phyloP scores from a whole-genome alignment of 2,888 invertebrate species.

The Apamea anceps region DNA sequence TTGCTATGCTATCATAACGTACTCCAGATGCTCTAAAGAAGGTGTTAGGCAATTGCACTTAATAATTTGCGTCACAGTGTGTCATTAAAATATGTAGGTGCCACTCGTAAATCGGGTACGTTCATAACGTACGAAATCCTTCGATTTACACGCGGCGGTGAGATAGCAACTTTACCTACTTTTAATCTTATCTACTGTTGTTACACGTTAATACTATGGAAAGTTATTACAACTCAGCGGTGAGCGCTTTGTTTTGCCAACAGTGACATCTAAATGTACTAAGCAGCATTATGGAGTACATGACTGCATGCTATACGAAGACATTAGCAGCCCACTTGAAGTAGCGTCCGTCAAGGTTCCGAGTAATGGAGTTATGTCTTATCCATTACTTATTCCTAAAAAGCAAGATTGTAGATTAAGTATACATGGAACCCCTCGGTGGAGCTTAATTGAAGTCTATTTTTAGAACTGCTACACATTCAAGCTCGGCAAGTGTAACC shows the following conservation, averaged over 20 bases:
- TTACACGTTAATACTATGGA: conserved; percentile 31
- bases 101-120: conserved; percentile 10
- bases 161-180: conserved; percentile 37
- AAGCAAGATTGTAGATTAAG: neutral
- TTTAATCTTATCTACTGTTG: conserved; percentile 51
- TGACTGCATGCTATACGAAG: neutral
- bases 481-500: conserved; percentile 16
- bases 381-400: neutral
- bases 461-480: conserved; percentile 25
- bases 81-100: conserved; percentile 13
- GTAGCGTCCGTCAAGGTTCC: too few species aligned
- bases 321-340: neutral
- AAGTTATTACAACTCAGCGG: conserved; percentile 33
- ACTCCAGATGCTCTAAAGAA: conserved; percentile 14
- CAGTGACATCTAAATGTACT: neutral
- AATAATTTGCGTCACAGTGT: conserved; percentile 33
- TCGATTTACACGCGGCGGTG: conserved; percentile 24
- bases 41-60: conserved; percentile 7
- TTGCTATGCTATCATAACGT: neutral
- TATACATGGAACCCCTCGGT: neutral
- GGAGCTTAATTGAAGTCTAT: conserved; percentile 26
- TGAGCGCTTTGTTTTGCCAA: neutral
- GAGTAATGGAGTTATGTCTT: neutral
- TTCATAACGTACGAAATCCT: conserved; percentile 37
- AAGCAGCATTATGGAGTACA: neutral